These are phyloP conservation scores for Leptodon cayanensis DNA, from an alignment of 2,797 vertebrate species.

Conservation along the genomic window DNA sequence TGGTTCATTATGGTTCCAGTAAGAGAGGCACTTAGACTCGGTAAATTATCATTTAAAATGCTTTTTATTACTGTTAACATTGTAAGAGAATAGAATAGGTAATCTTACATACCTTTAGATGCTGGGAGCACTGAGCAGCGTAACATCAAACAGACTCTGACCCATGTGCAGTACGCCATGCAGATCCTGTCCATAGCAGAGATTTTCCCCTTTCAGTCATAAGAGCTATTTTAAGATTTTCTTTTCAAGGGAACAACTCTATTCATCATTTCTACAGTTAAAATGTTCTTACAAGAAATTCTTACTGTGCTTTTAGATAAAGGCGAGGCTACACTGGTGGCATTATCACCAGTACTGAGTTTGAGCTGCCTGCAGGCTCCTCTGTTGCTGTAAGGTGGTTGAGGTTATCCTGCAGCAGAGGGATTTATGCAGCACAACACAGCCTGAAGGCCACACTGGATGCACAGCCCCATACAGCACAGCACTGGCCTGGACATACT, in stretches of 20 bases:
- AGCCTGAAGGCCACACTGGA: neutral
- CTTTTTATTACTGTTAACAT: neutral
- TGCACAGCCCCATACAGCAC: fast-evolving
- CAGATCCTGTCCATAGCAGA: too few relatives aligned
- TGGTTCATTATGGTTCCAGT: neutral
- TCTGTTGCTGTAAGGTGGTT: neutral
- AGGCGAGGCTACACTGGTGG: fast-evolving
- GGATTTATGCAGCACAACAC: neutral
- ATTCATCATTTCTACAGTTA: neutral
- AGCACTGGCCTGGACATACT: neutral
- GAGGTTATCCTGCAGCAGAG: neutral
- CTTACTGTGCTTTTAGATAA: neutral
- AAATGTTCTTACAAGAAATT: neutral
- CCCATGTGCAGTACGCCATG: neutral
- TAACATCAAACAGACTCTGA: neutral
- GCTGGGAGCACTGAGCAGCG: fast-evolving
- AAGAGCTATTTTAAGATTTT: neutral
- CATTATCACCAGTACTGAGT: fast-evolving
- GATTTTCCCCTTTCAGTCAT: neutral
- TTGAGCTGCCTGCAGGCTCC: neutral
- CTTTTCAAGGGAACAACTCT: neutral
- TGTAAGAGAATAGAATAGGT: neutral
- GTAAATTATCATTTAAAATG: neutral
- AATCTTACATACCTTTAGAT: neutral
- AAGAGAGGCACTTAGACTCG: neutral